Conservation (phyloP, 1,140 invertebrate genomes). For the Nilaparvata lugens region DNA sequence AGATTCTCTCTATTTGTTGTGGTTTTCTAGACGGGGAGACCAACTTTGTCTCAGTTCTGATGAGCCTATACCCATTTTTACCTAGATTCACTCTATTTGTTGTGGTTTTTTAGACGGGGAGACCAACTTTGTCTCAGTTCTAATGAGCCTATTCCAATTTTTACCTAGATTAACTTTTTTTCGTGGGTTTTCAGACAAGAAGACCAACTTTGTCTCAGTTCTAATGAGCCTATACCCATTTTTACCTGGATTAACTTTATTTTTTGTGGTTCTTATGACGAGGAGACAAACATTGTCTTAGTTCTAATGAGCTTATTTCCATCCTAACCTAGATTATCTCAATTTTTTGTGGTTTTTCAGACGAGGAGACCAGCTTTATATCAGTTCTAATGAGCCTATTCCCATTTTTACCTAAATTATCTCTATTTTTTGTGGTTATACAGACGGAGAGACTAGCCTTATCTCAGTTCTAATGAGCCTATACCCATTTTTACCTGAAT, state of each 20-base stretch:
- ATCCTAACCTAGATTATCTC: not conserved
- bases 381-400: not conserved
- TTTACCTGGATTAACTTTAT: no score
- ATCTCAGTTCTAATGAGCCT: no score
- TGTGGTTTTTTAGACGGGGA: constrained; percentile 28
- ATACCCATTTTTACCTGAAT: no score
- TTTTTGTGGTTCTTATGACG: not conserved
- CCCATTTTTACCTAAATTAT: not conserved
- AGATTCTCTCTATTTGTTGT: no score
- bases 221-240: no score
- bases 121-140: constrained; percentile 1
- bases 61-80: not conserved
- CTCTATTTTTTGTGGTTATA: constrained; percentile 8
- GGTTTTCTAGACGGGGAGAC: constrained; percentile 2
- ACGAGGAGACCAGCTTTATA: constrained; percentile 26
- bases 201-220: no score
- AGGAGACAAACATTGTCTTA: constrained; percentile 2
- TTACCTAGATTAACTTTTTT: not conserved
- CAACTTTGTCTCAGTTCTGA: not conserved
- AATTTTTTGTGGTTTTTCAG: constrained; percentile 19
- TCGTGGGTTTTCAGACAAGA: constrained; percentile 13
- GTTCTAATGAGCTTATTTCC: not conserved
- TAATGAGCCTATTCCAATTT: not conserved
- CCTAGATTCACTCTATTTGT: not conserved
- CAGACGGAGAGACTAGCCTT: no score